Evolutionary conservation across 2,113 vertebrate genomes (phyloP), one percentile per base, ranked within the genome.

Genomic region (Monopterus albus): DNA sequence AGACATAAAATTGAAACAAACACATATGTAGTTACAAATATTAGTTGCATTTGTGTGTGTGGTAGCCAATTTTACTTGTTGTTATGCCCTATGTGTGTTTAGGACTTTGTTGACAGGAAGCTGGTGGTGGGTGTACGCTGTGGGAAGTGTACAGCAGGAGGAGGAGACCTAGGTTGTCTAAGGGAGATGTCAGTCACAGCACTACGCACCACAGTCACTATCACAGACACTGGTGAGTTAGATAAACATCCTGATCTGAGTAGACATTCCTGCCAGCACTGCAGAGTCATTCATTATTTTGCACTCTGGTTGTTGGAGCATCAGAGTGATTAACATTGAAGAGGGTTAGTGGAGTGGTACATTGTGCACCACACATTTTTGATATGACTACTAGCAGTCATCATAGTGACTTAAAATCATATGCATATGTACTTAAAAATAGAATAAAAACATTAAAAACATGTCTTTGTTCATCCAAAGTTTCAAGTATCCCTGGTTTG

Each of bases 51-150:
- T 46, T 55, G 13, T 77, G 40, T 35, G 4, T 43, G 42, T 35
- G 0, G 5, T 12, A 12, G 33, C 15, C 7, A 17, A 1, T 11
- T 72, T 12, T 45, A 3, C 17, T 58, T 62, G 28, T 42, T 6
- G 6, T 68, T 7, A 65, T 35, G 2, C 7, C 25, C 1, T 53
- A 28, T 75, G 42, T 77, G 66, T 71, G 46, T 76, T 35, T 63
- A 98, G 97, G 96, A 98, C 68, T 94, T 93, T 7, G 72, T 91
- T n/a, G 91, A 95, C 38, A 91, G 89, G 73, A 94, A 91, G 84
- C 88, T 96, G 74, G 75, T 91, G 73, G 80, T 96, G 17, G 82
- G 55, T 0, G 85, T 92, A 1, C 92, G 93, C 70, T 89, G 81
- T 8, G 88, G 89, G 8, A 78, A 86, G 1, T 95, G 94, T 0